Evolutionary conservation across 2,888 invertebrate genomes (phyloP).

Genomic region (Yponomeuta cagnagella): DNA sequence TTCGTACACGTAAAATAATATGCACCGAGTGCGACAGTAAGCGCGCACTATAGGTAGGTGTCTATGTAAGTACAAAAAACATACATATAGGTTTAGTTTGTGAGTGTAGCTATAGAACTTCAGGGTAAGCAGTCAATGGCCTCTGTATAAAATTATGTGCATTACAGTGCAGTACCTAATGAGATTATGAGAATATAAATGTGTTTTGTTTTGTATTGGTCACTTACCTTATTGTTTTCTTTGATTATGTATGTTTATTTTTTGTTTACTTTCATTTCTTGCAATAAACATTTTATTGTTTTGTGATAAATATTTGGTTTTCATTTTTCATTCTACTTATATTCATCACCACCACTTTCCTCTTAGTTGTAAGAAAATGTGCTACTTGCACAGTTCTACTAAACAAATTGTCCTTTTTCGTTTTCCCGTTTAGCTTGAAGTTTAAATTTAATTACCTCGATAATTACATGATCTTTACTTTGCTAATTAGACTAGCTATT

Average conservation of each 20-base stretch:
- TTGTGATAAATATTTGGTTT: background rate
- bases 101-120: constrained; percentile 19
- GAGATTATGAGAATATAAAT: constrained; percentile 10
- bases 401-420: background rate
- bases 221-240: background rate
- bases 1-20: background rate
- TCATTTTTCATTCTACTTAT: background rate
- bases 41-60: constrained; percentile 6
- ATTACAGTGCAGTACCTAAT: constrained; percentile 7
- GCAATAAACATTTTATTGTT: background rate
- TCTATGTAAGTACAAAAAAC: constrained; percentile 19
- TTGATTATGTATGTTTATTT: constrained; percentile 3
- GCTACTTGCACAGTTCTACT: background rate
- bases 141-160: constrained; percentile 18
- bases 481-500: no score
- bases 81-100: constrained; percentile 18
- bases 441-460: no score
- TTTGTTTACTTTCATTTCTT: background rate
- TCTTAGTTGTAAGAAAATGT: background rate
- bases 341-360: background rate
- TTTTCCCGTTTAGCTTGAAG: no score
- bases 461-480: no score
- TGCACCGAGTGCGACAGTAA: background rate
- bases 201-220: constrained; percentile 4
- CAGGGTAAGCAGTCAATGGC: constrained; percentile 24